Conservation (phyloP, 2,113 vertebrate species). For the Thermophis baileyi region DNA sequence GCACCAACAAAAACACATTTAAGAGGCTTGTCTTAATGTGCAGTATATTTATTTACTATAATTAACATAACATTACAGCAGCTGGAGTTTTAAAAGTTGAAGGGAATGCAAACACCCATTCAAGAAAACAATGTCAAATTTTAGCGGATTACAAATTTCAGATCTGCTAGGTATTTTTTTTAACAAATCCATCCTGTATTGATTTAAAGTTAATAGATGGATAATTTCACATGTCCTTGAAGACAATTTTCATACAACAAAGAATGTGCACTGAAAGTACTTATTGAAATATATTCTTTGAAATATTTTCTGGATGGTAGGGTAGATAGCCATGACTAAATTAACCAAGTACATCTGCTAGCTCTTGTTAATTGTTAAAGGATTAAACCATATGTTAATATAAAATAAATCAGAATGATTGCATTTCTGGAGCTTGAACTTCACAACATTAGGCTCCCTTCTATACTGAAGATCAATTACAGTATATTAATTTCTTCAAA, state of each 20-base stretch:
- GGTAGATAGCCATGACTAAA: not conserved
- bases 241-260: not conserved
- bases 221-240: not conserved
- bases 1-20: not conserved
- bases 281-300: not conserved
- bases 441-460: not conserved
- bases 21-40: not conserved
- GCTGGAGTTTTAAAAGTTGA: not conserved
- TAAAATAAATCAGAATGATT: not conserved
- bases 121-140: not conserved
- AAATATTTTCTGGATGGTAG: not conserved
- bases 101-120: not conserved
- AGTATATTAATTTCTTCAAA: not conserved
- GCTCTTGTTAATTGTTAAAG: not conserved
- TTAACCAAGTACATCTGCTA: not conserved
- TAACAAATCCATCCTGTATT: not conserved
- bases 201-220: not conserved
- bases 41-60: not conserved
- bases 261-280: not conserved
- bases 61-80: not conserved
- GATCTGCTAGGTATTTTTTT: not conserved
- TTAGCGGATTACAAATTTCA: not conserved
- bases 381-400: not conserved
- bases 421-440: not conserved
- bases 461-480: not conserved